Base-by-base conservation (phyloP, 2,888 invertebrate species). In the Leptopilina drosophilae region DNA sequence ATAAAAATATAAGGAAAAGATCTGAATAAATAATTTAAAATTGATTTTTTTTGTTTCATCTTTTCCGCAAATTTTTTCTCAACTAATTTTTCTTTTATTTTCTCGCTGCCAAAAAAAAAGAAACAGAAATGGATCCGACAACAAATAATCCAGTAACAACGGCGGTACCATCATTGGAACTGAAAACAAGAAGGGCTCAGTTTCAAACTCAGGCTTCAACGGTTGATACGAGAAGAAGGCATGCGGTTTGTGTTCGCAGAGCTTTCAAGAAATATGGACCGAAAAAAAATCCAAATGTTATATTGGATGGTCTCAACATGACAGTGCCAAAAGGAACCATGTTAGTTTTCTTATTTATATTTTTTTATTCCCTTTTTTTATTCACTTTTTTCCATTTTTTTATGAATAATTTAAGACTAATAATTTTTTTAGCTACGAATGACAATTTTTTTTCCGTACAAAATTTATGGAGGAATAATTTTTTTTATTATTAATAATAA, bases 271-370 rank as follows among this genome's bases (percentile, higher is more conserved):
- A 94, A 90, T 98, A 98, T 90, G 98, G 98, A 7, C 93, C 95
- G 5, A 94, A 95, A 85, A 96, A 94, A 85, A 96, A 95, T 88
- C 96, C 96, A 0, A 96, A 96, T 86, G 93, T 97, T 53, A 96
- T 98, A 62, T 93, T 98, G 77, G 97, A 97, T 90, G 96, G 96
- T 40, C 93, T 98, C 78, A 97, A 97, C 89, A 97, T 98, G 96
- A 97, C 97, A 20, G 98, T 98, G 65, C 96, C 97, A 33, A 97
- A 97, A 90, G 97, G 97, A 77, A 93, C 95, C 69, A 97, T 97
- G 97, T 97, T 93, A 95, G 96, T 95, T 42, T 42, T 42, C 42
- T 42, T 42, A 42, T 42, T 42, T 42, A 8, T 42, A 42, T 42
- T 42, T 42, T 42, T 42, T 42, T 20, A 20, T 20, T 20, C 1